phyloP scores from a whole-genome alignment of 2,797 vertebrate genomes.

The Siniperca undulata region DNA sequence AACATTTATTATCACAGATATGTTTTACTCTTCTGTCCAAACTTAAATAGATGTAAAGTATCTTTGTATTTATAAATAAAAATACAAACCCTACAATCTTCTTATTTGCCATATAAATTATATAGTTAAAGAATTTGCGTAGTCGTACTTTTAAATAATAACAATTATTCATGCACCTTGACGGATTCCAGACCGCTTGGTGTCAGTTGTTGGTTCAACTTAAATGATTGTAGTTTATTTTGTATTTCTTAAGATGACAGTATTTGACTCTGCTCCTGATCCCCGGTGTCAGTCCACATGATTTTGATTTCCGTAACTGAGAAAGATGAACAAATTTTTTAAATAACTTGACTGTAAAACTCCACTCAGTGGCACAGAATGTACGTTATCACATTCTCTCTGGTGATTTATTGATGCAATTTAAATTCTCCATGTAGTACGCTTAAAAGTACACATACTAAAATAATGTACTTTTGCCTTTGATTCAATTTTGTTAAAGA shows the following conservation, averaged over 20 bases:
- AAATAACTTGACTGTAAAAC: background rate
- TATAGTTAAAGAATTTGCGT: background rate
- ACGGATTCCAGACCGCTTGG: background rate
- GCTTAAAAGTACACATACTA: background rate
- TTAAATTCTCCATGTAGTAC: constrained; percentile 14
- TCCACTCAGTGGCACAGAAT: background rate
- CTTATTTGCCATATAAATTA: background rate
- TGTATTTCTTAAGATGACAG: background rate
- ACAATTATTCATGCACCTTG: constrained; percentile 3
- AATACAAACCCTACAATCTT: background rate
- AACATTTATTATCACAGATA: background rate
- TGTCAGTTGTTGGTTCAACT: constrained; percentile 1
- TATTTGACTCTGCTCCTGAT: background rate
- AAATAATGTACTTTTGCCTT: constrained; percentile 6
- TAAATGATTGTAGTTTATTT: constrained; percentile 16
- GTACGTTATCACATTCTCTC: background rate
- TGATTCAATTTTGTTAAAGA: background rate
- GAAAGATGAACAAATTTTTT: background rate
- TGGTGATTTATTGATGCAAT: background rate
- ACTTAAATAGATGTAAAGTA: constrained; percentile 17
- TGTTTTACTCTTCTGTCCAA: constrained; percentile 3
- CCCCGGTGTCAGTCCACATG: background rate
- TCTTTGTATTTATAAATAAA: constrained; percentile 29
- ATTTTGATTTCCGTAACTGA: background rate
- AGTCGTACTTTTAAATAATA: background rate